Evolutionary conservation across 2,888 invertebrate species (phyloP).

Genomic region (Embidobia sp.): DNA sequence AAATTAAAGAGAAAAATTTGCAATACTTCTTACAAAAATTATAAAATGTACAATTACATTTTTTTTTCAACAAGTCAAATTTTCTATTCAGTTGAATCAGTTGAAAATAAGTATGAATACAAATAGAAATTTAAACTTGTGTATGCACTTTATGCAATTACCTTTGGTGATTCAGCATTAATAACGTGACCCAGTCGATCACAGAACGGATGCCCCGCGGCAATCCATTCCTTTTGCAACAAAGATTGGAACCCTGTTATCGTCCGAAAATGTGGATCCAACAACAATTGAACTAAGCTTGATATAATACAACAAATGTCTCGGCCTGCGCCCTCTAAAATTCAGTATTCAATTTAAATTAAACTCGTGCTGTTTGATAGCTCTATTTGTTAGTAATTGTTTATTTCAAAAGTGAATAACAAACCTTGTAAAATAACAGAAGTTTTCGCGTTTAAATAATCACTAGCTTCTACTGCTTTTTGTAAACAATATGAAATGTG

Average conservation of each 20-base stretch:
- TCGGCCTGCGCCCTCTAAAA: constrained; percentile 88
- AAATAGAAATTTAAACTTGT: no score
- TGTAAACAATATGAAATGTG: constrained; percentile 90
- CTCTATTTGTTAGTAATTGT: no score
- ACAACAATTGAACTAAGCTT: constrained; percentile 91
- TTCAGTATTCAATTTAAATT: neutral
- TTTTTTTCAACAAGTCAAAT: no score
- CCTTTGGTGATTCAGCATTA: constrained; percentile 84
- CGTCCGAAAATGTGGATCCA: constrained; percentile 92
- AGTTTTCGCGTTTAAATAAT: constrained; percentile 84
- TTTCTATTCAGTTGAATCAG: no score
- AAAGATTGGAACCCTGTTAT: constrained; percentile 94
- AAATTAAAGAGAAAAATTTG: no score
- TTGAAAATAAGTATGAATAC: no score
- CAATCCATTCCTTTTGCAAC: constrained; percentile 97
- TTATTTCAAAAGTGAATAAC: no score
- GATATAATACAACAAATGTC: constrained; percentile 94
- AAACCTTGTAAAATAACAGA: constrained; percentile 95
- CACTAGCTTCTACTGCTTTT: constrained; percentile 88
- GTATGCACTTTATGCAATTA: no score
- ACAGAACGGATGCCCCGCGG: constrained; percentile 94
- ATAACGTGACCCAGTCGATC: constrained; percentile 88
- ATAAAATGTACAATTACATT: no score
- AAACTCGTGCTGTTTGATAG: no score
- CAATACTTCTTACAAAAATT: no score